Percentiles rank a stretch among this genome's conserved stretches.
These are phyloP conservation scores for Amazona vittata DNA, from an alignment of 2,113 vertebrate genomes.

Conservation along the genomic window DNA sequence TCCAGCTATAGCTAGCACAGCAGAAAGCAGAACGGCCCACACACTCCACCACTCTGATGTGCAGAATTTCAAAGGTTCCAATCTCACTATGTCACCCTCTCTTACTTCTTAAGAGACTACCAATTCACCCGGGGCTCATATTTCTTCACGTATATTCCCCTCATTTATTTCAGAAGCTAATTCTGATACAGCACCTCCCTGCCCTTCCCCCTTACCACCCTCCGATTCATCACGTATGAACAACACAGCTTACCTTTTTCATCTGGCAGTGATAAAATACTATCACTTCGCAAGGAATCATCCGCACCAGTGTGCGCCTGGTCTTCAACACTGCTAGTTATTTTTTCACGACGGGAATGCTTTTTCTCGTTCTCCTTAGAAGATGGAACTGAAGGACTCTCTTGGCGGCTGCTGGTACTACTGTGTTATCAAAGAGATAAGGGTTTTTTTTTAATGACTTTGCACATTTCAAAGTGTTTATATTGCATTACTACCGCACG, in stretches of 20 bases:
- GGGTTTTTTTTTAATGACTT: neutral
- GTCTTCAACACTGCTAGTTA: constrained; percentile 81
- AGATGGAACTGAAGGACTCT: constrained; percentile 74
- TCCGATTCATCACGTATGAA: neutral
- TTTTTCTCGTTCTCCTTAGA: constrained; percentile 75
- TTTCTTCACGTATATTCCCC: neutral
- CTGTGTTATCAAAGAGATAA: constrained; percentile 58
- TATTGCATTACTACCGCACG: neutral
- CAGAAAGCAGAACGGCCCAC: neutral
- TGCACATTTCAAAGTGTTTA: neutral
- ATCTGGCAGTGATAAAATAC: constrained; percentile 80
- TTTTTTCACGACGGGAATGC: constrained; percentile 57
- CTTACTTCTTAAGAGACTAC: neutral
- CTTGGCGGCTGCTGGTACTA: constrained; percentile 76
- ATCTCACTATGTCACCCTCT: neutral
- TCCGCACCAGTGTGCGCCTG: constrained; percentile 79
- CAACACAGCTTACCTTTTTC: constrained; percentile 82
- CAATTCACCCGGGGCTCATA: neutral
- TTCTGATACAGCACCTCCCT: neutral
- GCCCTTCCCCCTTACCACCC: neutral
- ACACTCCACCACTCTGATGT: neutral
- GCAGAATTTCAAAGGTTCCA: neutral
- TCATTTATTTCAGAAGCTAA: neutral
- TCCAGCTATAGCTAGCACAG: neutral
- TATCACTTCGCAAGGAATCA: constrained; percentile 84